These are phyloP conservation scores for Odontesthes bonariensis DNA, from an alignment of 2,113 vertebrate genomes.

Conservation along the genomic window DNA sequence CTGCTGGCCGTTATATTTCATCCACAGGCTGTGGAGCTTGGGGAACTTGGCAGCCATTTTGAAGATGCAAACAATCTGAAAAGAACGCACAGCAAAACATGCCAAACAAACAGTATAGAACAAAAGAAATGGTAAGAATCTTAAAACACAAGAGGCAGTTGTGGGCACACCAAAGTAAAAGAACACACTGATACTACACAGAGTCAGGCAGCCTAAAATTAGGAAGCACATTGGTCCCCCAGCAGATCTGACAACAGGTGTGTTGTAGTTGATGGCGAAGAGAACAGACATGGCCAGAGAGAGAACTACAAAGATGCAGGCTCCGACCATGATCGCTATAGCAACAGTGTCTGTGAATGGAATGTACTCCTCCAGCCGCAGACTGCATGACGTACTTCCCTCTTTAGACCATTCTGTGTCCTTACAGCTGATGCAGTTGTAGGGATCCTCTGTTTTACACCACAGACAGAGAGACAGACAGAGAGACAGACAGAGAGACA, in stretches of 20 bases:
- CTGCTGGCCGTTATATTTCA: constrained; percentile 80
- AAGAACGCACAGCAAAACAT: constrained; percentile 85
- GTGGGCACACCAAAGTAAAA: constrained; percentile 85
- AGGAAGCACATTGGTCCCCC: constrained; percentile 88
- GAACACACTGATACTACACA: constrained; percentile 79
- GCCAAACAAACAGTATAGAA: constrained; percentile 85
- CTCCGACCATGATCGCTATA: constrained; percentile 65
- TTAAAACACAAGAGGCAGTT: constrained; percentile 70
- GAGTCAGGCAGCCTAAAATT: constrained; percentile 85
- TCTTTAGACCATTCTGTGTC: constrained; percentile 81
- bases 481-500: too few relatives aligned
- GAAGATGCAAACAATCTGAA: constrained; percentile 90
- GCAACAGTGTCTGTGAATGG: constrained; percentile 74
- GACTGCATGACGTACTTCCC: constrained; percentile 81
- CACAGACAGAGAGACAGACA: background rate
- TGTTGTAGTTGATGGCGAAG: constrained; percentile 82
- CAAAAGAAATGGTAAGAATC: constrained; percentile 74
- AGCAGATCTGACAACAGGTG: constrained; percentile 88
- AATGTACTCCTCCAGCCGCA: constrained; percentile 78
- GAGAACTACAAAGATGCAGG: constrained; percentile 67
- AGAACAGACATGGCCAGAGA: constrained; percentile 66
- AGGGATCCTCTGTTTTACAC: constrained; percentile 74
- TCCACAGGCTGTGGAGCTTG: constrained; percentile 80
- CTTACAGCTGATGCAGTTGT: constrained; percentile 80
- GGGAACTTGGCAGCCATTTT: constrained; percentile 86